Evolutionary conservation across 2,888 invertebrate genomes (phyloP).

Genomic region (Herminia tarsipennalis): DNA sequence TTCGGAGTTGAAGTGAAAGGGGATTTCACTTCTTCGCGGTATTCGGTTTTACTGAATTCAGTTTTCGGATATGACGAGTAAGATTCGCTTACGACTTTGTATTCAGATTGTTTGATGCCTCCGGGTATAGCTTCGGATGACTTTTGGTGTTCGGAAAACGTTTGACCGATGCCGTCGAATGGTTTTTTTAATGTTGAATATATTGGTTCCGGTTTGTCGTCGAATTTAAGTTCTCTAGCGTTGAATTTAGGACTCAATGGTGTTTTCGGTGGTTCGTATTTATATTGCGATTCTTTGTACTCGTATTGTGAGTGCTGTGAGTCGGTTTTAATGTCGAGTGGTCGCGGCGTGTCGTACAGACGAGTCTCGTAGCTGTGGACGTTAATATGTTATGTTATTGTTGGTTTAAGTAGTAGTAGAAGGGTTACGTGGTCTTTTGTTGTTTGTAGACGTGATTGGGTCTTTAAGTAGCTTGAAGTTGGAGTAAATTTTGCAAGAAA

Average conservation of each 20-base stretch:
- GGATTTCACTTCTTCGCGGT: constrained; percentile 68
- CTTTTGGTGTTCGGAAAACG: constrained; percentile 74
- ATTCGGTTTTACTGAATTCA: constrained; percentile 67
- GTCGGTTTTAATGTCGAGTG: constrained; percentile 66
- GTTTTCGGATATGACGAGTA: constrained; percentile 75
- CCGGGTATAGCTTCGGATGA: constrained; percentile 77
- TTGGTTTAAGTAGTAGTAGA: constrained; percentile 10
- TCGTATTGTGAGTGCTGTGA: constrained; percentile 65
- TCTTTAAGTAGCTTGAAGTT: neutral
- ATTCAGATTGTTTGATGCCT: constrained; percentile 75
- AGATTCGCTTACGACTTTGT: constrained; percentile 71
- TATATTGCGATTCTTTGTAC: constrained; percentile 66
- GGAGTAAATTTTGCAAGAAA: too few species aligned
- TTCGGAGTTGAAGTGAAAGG: constrained; percentile 78
- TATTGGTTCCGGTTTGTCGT: constrained; percentile 73
- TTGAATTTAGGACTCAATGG: constrained; percentile 82
- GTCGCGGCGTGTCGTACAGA: constrained; percentile 82
- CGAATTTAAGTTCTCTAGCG: constrained; percentile 79
- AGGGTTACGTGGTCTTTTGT: constrained; percentile 2
- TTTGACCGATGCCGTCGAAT: constrained; percentile 74
- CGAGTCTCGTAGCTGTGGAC: constrained; percentile 82
- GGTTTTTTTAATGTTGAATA: constrained; percentile 75
- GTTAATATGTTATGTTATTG: constrained; percentile 15
- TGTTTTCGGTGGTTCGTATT: constrained; percentile 71
- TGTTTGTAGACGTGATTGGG: neutral